Conservation (phyloP, 2,888 invertebrate genomes). For the Napeogenes sylphis region DNA sequence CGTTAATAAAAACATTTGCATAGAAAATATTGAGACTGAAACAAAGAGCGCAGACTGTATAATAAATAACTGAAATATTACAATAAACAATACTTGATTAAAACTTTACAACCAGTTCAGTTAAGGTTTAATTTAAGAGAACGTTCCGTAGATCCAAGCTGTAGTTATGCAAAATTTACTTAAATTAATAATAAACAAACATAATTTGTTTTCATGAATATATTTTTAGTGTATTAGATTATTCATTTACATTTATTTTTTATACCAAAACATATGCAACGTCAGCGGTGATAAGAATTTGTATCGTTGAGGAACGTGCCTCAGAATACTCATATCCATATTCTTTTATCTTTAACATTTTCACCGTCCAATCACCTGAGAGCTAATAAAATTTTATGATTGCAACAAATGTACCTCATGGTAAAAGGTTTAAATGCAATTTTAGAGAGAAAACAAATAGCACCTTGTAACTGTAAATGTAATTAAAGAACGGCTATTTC, state of each 20-base stretch:
- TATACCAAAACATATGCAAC: constrained; percentile 20
- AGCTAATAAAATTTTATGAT: constrained; percentile 45
- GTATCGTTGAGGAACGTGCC: constrained; percentile 49
- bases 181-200: constrained; percentile 1
- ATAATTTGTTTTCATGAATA: neutral
- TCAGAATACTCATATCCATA: constrained; percentile 46
- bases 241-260: constrained; percentile 32
- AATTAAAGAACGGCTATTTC: constrained; percentile 8
- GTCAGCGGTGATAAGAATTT: constrained; percentile 45
- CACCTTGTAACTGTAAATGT: constrained; percentile 10
- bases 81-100: constrained; percentile 56
- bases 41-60: constrained; percentile 30
- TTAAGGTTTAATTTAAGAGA: constrained; percentile 8
- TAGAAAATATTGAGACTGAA: constrained; percentile 24
- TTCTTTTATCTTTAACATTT: constrained; percentile 41
- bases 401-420: constrained; percentile 18
- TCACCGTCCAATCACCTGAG: constrained; percentile 51
- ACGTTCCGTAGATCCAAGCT: neutral
- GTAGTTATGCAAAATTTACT: neutral
- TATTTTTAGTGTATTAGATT: constrained; percentile 43
- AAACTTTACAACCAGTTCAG: constrained; percentile 34
- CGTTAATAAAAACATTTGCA: constrained; percentile 50
- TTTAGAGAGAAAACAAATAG: constrained; percentile 7
- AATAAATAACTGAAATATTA: constrained; percentile 35
- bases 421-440: constrained; percentile 5